Conservation (phyloP, 2,113 vertebrate species). For the Amblyornis subalaris region DNA sequence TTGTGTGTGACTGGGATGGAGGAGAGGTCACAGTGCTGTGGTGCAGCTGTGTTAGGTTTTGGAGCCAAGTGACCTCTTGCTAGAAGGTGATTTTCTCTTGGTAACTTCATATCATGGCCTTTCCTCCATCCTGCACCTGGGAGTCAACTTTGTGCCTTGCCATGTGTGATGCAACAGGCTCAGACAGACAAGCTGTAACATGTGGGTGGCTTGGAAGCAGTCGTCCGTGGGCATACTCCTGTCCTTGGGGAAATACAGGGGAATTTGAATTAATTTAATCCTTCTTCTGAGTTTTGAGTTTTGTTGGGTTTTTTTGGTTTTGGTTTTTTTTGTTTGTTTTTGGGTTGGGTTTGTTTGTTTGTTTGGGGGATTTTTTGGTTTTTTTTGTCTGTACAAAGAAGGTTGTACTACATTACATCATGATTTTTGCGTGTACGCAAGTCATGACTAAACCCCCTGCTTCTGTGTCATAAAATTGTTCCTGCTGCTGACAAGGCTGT, state of each 20-base stretch:
- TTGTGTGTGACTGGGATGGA: neutral
- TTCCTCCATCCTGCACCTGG: neutral
- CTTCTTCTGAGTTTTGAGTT: neutral
- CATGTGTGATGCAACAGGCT: neutral
- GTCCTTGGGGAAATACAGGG: rapidly evolving
- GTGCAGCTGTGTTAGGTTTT: neutral
- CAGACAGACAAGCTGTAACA: rapidly evolving
- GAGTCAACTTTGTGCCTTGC: neutral
- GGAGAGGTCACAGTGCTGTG: neutral
- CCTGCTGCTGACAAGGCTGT: neutral
- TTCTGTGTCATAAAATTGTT: neutral
- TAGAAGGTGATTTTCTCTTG: neutral
- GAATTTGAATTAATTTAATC: neutral
- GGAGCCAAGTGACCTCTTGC: neutral
- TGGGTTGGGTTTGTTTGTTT: too few relatives aligned
- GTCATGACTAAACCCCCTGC: neutral
- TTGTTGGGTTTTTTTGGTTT: neutral
- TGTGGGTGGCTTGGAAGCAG: neutral
- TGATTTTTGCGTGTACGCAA: neutral
- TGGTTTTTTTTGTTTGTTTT: too few relatives aligned
- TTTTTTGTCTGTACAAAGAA: neutral
- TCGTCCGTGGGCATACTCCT: rapidly evolving
- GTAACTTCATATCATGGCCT: neutral
- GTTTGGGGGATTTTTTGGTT: neutral
- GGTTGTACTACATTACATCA: neutral